phyloP scores from a whole-genome alignment of 1,140 invertebrate species.

The Drosophila lacertosa region DNA sequence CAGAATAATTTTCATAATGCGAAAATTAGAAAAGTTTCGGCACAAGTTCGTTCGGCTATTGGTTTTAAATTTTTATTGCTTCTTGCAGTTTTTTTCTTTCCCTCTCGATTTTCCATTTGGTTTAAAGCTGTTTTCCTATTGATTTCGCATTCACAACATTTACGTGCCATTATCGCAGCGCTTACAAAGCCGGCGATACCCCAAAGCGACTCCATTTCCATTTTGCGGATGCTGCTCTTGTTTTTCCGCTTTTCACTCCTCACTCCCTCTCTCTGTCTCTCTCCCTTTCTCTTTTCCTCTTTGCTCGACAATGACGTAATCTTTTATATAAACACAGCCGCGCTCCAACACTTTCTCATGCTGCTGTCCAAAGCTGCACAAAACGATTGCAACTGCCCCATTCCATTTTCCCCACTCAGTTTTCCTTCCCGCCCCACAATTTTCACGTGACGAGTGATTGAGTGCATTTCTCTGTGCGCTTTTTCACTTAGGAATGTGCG shows the following conservation, averaged over 20 bases:
- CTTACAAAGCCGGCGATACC: constrained; percentile 51
- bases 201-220: constrained; percentile 40
- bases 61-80: constrained; percentile 59
- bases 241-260: constrained; percentile 48
- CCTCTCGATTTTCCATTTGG: constrained; percentile 6
- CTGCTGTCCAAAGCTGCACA: constrained; percentile 55
- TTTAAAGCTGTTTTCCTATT: constrained; percentile 59
- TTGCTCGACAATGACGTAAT: constrained; percentile 56
- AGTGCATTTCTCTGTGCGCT: constrained; percentile 78
- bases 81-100: neutral
- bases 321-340: constrained; percentile 75
- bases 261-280: constrained; percentile 25
- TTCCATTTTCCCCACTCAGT: too few species aligned
- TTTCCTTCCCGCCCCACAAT: too few species aligned
- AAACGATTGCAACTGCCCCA: constrained; percentile 15
- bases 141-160: constrained; percentile 72
- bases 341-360: constrained; percentile 57
- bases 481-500: constrained; percentile 81
- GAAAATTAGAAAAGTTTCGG: constrained; percentile 78
- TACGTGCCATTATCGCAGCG: constrained; percentile 65
- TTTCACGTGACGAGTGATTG: constrained; percentile 81
- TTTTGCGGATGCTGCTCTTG: constrained; percentile 40
- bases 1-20: constrained; percentile 76
- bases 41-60: constrained; percentile 35
- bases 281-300: neutral